Conservation (phyloP, 2,113 vertebrate genomes). For the Vidua macroura region DNA sequence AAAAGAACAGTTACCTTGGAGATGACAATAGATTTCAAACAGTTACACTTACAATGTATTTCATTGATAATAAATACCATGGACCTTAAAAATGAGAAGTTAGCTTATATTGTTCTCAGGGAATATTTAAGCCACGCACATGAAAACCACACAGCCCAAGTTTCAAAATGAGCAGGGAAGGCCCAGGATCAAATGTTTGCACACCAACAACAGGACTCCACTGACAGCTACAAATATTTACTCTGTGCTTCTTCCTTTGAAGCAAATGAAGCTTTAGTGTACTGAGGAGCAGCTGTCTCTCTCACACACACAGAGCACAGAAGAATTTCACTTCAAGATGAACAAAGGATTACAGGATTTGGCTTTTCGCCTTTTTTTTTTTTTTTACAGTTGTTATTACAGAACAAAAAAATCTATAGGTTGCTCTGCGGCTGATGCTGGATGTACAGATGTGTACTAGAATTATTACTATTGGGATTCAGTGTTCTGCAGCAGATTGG, state of each 20-base stretch:
- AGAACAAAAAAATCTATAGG: not conserved
- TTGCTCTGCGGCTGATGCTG: not conserved
- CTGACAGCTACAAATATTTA: not conserved
- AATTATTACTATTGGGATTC: not conserved
- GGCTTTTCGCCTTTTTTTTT: not conserved
- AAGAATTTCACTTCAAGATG: not conserved
- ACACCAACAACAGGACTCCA: not conserved
- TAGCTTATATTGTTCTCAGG: not conserved
- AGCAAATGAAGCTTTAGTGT: not conserved
- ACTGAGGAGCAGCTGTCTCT: not conserved
- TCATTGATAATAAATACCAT: not conserved
- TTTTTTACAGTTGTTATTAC: not conserved
- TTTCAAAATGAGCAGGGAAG: not conserved
- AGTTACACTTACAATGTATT: not conserved
- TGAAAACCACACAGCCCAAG: not conserved
- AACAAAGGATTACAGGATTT: constrained; percentile 5
- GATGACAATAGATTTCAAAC: not conserved
- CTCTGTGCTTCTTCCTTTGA: not conserved
- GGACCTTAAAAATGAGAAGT: not conserved
- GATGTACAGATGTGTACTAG: not conserved
- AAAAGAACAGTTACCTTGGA: not conserved
- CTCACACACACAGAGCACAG: not conserved
- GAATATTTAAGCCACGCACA: not conserved
- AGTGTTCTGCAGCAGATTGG: not conserved
- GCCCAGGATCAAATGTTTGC: not conserved